Evolutionary conservation across 2,113 vertebrate species (phyloP), one percentile per base, ranked within the genome.

Genomic region (Tympanuchus pallidicinctus): DNA sequence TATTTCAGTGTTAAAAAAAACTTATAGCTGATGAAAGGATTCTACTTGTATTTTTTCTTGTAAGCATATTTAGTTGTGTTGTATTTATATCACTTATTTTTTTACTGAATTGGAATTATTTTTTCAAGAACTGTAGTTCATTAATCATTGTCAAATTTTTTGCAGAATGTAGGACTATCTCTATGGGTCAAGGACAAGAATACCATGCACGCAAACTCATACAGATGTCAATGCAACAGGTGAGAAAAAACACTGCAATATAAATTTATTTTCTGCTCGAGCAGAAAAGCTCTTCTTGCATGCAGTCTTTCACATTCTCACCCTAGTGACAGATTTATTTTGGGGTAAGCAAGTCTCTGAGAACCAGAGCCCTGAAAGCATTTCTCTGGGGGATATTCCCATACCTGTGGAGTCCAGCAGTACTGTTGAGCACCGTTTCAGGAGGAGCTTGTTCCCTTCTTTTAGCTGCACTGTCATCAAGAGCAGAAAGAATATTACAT

Each of bases 161-260:
- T 97, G 18, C 47, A 98, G 98, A 97, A 83, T 98, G 97, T 73
- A 94, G 95, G 71, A 96, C 97, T 30, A 97, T 98, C 79, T 98
- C 98, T 14, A 98, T 98, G 98, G 98, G 98, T 22, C 98, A 98
- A 93, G 98, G 98, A 47, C 98, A 98, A 90, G 98, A 98, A 93
- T 95, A 97, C 42, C 98, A 98, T 10, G 98, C 97, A 19, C 97
- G 97, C 19, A 98, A 98, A 82, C 90, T 98, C 32, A 76, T 98
- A 34, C 96, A 98, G 84, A 78, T 86, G 54, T 97, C 98, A 18
- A 98, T 97, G 96, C 94, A 97, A 60, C 95, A 98, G 97, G 98
- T 98, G 36, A 3, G 80, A 74, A 73, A 81, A 74, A 48, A 0
- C 4, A 28, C 15, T 43, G 22, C 19, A 61, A 32, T 66, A 27